Conservation (phyloP, 2,113 vertebrate genomes). For the Xiphias gladius region DNA sequence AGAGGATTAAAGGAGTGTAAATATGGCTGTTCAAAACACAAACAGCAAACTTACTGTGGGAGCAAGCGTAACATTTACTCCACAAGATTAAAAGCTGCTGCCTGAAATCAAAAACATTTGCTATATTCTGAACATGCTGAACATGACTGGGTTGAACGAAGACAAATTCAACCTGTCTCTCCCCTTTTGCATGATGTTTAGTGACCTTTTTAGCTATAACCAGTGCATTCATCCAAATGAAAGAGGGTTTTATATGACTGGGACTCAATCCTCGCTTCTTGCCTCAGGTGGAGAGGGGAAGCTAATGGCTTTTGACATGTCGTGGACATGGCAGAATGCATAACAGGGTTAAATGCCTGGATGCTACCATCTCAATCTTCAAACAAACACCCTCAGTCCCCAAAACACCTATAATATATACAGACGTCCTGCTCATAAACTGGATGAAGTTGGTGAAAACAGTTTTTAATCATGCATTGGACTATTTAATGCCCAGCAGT, state of each 20-base stretch:
- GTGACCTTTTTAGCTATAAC: constrained; percentile 71
- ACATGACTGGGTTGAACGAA: constrained; percentile 24
- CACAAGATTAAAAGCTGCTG: constrained; percentile 8
- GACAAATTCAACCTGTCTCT: constrained; percentile 59
- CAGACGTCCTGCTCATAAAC: constrained; percentile 28
- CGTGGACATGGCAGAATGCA: constrained; percentile 56
- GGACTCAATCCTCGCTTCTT: constrained; percentile 52
- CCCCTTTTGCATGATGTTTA: constrained; percentile 63
- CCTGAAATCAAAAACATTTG: constrained; percentile 18
- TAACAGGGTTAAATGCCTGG: constrained; percentile 59
- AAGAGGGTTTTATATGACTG: constrained; percentile 71
- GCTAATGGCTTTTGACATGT: constrained; percentile 76
- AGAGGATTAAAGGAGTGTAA: constrained; percentile 34
- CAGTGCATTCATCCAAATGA: constrained; percentile 75
- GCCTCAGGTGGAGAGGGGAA: constrained; percentile 67
- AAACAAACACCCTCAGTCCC: constrained; percentile 18
- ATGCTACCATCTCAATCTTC: constrained; percentile 47
- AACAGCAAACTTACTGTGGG: background rate
- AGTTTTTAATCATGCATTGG: background rate
- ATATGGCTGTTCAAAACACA: background rate
- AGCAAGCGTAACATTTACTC: constrained; percentile 2
- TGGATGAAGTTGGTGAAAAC: constrained; percentile 1
- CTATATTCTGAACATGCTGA: constrained; percentile 8
- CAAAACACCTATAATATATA: constrained; percentile 24
- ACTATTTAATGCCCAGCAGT: background rate